A percentile compares a stretch with the other conserved stretches of the same genome.
phyloP scores from a whole-genome alignment of 1,140 invertebrate genomes.

The Drosophila azteca region DNA sequence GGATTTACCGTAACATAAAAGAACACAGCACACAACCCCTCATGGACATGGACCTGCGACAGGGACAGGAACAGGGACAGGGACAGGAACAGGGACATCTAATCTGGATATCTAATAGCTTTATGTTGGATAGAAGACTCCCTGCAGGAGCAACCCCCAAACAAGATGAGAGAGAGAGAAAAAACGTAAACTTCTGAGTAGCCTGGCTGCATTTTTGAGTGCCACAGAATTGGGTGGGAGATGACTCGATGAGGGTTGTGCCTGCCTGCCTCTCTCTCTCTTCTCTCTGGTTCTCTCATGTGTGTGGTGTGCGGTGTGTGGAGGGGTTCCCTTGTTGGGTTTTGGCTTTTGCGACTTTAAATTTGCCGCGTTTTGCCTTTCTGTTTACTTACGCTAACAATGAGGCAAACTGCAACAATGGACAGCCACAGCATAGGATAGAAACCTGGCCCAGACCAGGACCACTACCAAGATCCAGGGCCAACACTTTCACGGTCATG shows the following conservation, averaged over 20 bases:
- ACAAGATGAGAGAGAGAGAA: not conserved
- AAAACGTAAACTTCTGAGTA: conserved; percentile 56
- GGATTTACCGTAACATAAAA: conserved; percentile 46
- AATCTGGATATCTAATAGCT: conserved; percentile 48
- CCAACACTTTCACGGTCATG: conserved; percentile 71
- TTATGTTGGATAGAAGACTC: conserved; percentile 18
- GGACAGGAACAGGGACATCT: not conserved
- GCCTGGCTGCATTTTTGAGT: conserved; percentile 72
- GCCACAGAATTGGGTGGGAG: conserved; percentile 22
- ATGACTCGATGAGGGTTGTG: conserved; percentile 45
- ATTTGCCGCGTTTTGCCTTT: conserved; percentile 6
- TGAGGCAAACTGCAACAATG: conserved; percentile 45
- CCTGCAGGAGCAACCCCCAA: conserved; percentile 34
- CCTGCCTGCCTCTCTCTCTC: conserved; percentile 3
- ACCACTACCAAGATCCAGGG: conserved; percentile 6
- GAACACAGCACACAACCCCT: conserved; percentile 11
- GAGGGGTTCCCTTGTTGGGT: too few relatives aligned
- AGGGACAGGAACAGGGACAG: not conserved
- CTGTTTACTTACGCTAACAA: conserved; percentile 27
- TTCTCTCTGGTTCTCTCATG: not conserved
- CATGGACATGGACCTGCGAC: conserved; percentile 10
- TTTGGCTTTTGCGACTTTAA: conserved; percentile 46
- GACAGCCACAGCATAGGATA: conserved; percentile 48
- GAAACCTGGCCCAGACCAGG: conserved; percentile 24
- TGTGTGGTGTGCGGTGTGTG: not conserved